Evolutionary conservation across 2,888 invertebrate genomes (phyloP), one percentile per base, ranked within the genome.

Genomic region (Scrobipalpa costella): DNA sequence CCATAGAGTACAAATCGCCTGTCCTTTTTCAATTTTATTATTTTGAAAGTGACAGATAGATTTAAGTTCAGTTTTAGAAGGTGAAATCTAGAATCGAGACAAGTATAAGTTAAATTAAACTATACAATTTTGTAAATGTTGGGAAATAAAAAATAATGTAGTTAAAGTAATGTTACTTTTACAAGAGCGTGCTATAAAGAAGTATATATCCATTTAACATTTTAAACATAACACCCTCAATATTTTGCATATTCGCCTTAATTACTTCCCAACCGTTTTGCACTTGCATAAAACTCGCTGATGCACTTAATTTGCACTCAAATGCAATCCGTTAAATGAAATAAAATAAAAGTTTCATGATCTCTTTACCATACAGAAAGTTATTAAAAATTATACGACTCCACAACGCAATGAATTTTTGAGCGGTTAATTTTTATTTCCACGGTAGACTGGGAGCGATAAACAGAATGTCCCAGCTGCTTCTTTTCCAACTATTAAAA

Each of bases 371-470:
- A 55, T 55, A 27, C 13, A 55, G 55, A 55, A 34, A 34, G 55
- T 55, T 55, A 55, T 55, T 27, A 55, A 55, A 55, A 27, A 15
- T 34, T 55, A 55, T 55, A 55, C 55, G 55, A 55, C 34, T n/a
- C 2, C 33, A 11, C 27, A 27, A 34, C 7, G 15, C 15, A 44
- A 15, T 55, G 15, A 34, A 15, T 27, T 55, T 15, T 34, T 11
- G n/a, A 55, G 55, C 11, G 55, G 34, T 9, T 7, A 21, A 21
- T 21, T 17, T 15, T 19, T 50, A 11, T 17, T 7, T 50, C 11
- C 2, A 7, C 9, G 27, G 6, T 50, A 21, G 9, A 17, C 19
- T 11, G 11, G 27, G 2, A 27, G 27, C 27, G 5, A 5, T 27
- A 27, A 27, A 5, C 27, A 27, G 27, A 2, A 3, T 2, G 27